Percentiles rank a stretch among this genome's conserved stretches.
Conservation (phyloP, 2,888 invertebrate genomes). For the Kuschelorhynchus macadamiae region DNA sequence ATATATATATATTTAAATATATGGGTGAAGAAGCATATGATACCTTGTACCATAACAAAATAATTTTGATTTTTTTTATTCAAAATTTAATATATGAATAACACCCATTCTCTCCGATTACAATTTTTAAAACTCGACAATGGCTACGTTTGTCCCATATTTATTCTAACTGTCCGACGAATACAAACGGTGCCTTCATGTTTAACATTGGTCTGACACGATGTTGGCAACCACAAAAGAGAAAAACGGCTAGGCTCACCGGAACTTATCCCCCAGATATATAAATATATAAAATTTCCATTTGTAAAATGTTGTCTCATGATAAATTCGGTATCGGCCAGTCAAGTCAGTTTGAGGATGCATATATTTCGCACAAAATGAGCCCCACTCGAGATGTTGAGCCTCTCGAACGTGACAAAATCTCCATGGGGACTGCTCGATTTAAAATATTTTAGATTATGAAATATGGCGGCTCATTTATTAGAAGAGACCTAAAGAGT, state of each 20-base stretch:
- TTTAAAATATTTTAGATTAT: constrained; percentile 56
- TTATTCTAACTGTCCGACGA: neutral
- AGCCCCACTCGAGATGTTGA: constrained; percentile 60
- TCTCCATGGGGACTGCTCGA: constrained; percentile 68
- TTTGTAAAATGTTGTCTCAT: constrained; percentile 68
- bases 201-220: neutral
- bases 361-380: constrained; percentile 54
- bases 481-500: too few species aligned
- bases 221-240: constrained; percentile 23
- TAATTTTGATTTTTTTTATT: too few species aligned
- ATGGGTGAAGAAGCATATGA: too few species aligned
- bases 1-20: too few species aligned
- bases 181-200: neutral
- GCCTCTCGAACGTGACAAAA: constrained; percentile 68
- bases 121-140: too few species aligned
- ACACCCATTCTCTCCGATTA: too few species aligned
- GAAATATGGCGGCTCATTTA: constrained; percentile 48
- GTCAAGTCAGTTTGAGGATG: constrained; percentile 65
- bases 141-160: neutral
- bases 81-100: too few species aligned
- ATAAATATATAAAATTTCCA: constrained; percentile 69
- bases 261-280: constrained; percentile 50
- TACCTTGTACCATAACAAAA: too few species aligned
- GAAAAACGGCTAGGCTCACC: constrained; percentile 22
- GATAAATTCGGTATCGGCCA: constrained; percentile 67